These are phyloP conservation scores for Neosalanx taihuensis DNA, from an alignment of 2,797 vertebrate genomes.

Conservation along the genomic window DNA sequence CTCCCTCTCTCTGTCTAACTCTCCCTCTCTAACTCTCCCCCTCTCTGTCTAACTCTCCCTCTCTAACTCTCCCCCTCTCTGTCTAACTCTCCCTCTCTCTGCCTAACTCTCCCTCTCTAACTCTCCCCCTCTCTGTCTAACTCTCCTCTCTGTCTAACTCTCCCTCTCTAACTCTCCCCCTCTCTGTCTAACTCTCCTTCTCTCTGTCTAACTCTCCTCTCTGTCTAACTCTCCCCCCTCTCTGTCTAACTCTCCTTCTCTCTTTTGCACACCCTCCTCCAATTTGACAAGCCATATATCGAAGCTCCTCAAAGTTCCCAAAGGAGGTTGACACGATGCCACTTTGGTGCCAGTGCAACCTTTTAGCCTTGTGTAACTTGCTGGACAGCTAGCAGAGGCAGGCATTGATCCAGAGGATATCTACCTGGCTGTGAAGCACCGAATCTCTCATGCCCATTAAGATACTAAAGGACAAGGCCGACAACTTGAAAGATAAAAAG, in stretches of 20 bases:
- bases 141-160: too few species aligned
- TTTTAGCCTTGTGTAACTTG: constrained; percentile 10
- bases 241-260: not conserved
- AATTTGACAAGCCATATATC: not conserved
- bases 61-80: too few species aligned
- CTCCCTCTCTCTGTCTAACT: too few species aligned
- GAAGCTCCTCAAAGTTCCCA: not conserved
- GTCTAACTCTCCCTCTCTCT: too few species aligned
- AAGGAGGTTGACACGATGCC: not conserved
- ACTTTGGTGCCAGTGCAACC: constrained; percentile 13
- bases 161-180: too few species aligned
- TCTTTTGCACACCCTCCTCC: not conserved
- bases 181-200: too few species aligned
- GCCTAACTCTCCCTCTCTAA: too few species aligned
- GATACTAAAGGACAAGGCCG: not conserved
- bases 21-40: too few species aligned
- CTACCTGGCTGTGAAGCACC: constrained; percentile 1
- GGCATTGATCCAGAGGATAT: constrained; percentile 6
- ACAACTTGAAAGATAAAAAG: not conserved
- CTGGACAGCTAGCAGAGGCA: not conserved
- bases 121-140: too few species aligned
- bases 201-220: not conserved
- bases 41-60: too few species aligned
- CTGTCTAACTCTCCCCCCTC: too few species aligned
- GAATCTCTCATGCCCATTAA: not conserved